A percentile compares a stretch with the other conserved stretches of the same genome.
Evolutionary conservation across 2,797 vertebrate genomes (phyloP).

Genomic region (Selene dorsalis): DNA sequence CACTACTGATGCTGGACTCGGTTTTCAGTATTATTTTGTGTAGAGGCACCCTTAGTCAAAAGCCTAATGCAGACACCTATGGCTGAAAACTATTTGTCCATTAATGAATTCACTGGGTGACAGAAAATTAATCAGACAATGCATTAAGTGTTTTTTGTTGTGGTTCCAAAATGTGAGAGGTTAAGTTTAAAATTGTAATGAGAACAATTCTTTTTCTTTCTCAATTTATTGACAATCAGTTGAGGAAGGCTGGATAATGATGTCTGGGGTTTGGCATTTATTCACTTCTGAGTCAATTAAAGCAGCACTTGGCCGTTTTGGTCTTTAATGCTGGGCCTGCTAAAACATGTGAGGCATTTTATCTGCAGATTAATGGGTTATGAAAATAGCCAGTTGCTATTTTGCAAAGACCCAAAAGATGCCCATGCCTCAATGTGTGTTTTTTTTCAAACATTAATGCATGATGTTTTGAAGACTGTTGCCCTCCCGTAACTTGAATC

Average conservation of each 20-base stretch:
- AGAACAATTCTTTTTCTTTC: neutral
- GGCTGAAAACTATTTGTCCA: neutral
- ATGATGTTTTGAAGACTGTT: neutral
- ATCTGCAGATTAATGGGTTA: conserved; percentile 14
- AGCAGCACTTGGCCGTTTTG: conserved; percentile 11
- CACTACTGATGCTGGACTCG: neutral
- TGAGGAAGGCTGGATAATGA: conserved; percentile 3
- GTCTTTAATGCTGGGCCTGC: neutral
- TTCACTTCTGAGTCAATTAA: neutral
- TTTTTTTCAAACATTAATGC: conserved; percentile 4
- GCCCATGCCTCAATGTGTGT: neutral
- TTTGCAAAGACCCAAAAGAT: neutral
- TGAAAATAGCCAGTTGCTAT: conserved; percentile 1
- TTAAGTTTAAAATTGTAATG: neutral
- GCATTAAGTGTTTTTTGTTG: too few relatives aligned
- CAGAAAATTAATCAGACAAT: neutral
- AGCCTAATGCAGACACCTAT: neutral
- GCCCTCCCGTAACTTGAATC: neutral
- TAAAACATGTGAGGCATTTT: neutral
- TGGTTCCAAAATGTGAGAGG: neutral
- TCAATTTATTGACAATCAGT: neutral
- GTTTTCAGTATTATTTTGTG: neutral
- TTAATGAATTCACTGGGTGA: neutral
- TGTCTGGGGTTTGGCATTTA: neutral
- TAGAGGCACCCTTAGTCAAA: neutral